These are phyloP conservation scores for Gallirallus australis DNA, from an alignment of 2,797 vertebrate species.

Conservation along the genomic window DNA sequence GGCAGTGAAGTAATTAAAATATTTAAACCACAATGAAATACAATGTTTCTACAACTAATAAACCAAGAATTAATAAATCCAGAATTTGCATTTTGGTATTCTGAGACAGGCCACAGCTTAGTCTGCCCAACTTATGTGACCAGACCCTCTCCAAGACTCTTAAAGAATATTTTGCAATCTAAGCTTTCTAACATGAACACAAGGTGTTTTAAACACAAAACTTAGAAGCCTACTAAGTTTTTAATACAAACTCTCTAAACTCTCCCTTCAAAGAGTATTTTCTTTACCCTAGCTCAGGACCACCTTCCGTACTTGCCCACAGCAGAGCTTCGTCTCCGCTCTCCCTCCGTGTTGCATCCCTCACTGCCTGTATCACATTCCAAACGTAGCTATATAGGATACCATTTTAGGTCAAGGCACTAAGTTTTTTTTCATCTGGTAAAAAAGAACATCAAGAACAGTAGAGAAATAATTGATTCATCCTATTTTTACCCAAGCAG, in stretches of 20 bases:
- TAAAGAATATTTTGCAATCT: not conserved
- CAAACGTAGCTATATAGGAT: not conserved
- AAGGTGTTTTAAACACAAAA: not conserved
- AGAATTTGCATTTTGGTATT: not conserved
- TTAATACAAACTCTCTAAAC: not conserved
- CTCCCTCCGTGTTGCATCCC: not conserved
- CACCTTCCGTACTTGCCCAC: not conserved
- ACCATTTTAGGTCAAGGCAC: not conserved
- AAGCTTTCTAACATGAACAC: not conserved
- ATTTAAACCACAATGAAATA: not conserved
- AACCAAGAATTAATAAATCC: not conserved
- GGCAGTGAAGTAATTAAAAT: not conserved
- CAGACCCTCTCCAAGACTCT: not conserved
- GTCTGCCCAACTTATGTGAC: not conserved
- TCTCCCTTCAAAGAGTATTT: not conserved
- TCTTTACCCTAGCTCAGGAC: not conserved
- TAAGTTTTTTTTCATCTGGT: not conserved
- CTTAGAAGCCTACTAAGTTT: not conserved
- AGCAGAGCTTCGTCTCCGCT: not conserved
- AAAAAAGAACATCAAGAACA: not conserved
- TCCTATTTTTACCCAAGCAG: not conserved
- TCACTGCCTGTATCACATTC: not conserved
- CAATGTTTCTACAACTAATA: not conserved
- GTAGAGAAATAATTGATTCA: not conserved
- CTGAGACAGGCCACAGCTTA: not conserved